A percentile compares a stretch with the other conserved stretches of the same genome.
Evolutionary conservation across 1,140 invertebrate species (phyloP).

Genomic region (honey bee (Apis mellifera)): Amel_HAv3.1 CM009934.2:11661001-11661500

Average conservation of each 20-base stretch:
- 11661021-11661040: background rate
- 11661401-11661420: no score
- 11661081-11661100: background rate
- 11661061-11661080: slow-evolving; percentile 22
- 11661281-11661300: slow-evolving; percentile 42
- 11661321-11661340: background rate
- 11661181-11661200: slow-evolving; percentile 10
- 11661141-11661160: slow-evolving; percentile 50
- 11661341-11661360: background rate
- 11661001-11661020: no score
- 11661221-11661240: slow-evolving; percentile 73
- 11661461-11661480: background rate
- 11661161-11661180: slow-evolving; percentile 33
- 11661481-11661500: slow-evolving; percentile 65
- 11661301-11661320: no score
- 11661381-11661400: background rate
- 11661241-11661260: slow-evolving; percentile 73
- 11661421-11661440: background rate
- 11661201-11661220: slow-evolving; percentile 44
- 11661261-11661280: slow-evolving; percentile 73
- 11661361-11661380: background rate
- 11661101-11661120: background rate
- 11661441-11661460: background rate
- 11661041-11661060: background rate
- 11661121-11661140: slow-evolving; percentile 24